Evolutionary conservation across 2,888 invertebrate species (phyloP), one percentile per base, ranked within the genome.

Genomic region (Teinopalpus imperialis): DNA sequence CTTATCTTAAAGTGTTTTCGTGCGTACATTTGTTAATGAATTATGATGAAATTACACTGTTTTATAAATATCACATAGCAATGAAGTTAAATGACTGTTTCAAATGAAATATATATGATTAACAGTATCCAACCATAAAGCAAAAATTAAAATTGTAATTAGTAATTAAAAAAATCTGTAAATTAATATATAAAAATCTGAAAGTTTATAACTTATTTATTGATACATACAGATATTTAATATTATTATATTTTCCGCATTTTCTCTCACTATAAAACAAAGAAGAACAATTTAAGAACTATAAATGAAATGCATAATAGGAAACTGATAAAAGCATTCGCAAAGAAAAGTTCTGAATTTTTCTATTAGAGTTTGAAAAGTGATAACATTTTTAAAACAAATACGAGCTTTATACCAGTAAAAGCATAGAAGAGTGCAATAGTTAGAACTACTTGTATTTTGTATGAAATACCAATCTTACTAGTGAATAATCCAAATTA

Each of bases 11-110:
- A n/a, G n/a, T 34, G n/a, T 34, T 34, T 41, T 35, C 8, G 20
- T 43, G 8, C 12, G 18, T 18, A 18, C 4, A 4, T 23, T 29
- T 18, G 23, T 23, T 27, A 32, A 43, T 20, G 27, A 37, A 36
- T 30, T 30, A 27, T 39, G 12, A 23, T 5, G 13, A 32, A 31
- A 20, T 39, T 27, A 39, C 31, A 44, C 39, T 9, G n/a, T 26
- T 21, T 12, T 27, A 45, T 45, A 39, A 34, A 45, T 45, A 39
- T 39, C 39, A 6, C 34, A 45, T 39, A 39, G 45, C 45, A 32
- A 45, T 45, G 39, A 45, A 45, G 39, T 39, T 45, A 39, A 45
- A 45, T 45, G 32, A 27, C n/a, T n/a, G n/a, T n/a, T n/a, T n/a
- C n/a, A n/a, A n/a, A n/a, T n/a, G n/a, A 36, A 24, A 14, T 27